Evolutionary conservation across 2,888 invertebrate species (phyloP).

Genomic region (Spisula subtruncata): DNA sequence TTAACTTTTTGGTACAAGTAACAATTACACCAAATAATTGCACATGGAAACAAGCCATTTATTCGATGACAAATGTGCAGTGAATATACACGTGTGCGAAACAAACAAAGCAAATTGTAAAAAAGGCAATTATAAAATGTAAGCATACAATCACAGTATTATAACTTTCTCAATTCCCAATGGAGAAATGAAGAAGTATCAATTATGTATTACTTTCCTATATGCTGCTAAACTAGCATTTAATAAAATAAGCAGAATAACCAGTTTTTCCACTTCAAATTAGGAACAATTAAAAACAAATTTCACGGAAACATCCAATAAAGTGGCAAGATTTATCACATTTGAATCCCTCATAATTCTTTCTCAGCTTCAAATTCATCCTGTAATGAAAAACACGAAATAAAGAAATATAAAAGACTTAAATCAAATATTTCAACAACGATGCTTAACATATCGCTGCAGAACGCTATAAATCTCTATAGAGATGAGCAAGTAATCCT

Average conservation of each 20-base stretch:
- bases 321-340: not conserved
- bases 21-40: no score
- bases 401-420: not conserved
- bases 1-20: no score
- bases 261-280: not conserved
- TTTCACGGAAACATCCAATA: conserved; percentile 1
- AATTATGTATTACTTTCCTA: not conserved
- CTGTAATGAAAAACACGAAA: not conserved
- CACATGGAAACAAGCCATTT: no score
- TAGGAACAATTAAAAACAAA: conserved; percentile 9
- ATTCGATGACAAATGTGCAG: no score
- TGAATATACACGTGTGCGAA: no score
- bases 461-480: not conserved
- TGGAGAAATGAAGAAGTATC: no score
- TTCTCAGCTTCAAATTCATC: not conserved
- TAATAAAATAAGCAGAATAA: not conserved
- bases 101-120: no score
- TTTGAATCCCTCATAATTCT: not conserved
- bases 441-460: not conserved
- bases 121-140: no score
- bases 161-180: no score
- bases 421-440: not conserved
- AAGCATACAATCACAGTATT: no score
- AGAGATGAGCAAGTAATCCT: not conserved
- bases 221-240: not conserved